Evolutionary conservation across 2,888 invertebrate genomes (phyloP).

Genomic region (Ptilodon capucinus): DNA sequence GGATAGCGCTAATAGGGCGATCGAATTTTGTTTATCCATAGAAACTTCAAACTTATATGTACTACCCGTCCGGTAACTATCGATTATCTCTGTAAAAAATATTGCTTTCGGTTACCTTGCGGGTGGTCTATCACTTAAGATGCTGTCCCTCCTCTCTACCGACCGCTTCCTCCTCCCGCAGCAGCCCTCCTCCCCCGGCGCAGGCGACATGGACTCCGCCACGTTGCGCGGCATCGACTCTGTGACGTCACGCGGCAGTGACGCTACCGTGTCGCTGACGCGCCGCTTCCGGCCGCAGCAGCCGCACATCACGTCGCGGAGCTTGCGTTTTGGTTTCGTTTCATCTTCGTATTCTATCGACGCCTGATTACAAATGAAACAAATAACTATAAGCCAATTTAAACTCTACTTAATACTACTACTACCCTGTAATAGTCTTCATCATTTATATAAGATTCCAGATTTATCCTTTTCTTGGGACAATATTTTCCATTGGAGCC

Average conservation of each 20-base stretch:
- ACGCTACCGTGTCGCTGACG: slow-evolving; percentile 50
- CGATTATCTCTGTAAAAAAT: no score
- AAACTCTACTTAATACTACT: slow-evolving; percentile 3
- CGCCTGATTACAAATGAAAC: slow-evolving; percentile 43
- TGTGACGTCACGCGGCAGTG: slow-evolving; percentile 34
- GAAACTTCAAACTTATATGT: no score
- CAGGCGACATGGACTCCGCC: slow-evolving; percentile 42
- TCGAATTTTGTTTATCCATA: no score
- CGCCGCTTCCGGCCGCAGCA: slow-evolving; percentile 57
- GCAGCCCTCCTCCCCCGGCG: slow-evolving; percentile 59
- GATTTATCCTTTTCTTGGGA: no score
- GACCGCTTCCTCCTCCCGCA: slow-evolving; percentile 69
- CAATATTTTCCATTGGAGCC: no score
- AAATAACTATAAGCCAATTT: not conserved
- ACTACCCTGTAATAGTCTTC: no score
- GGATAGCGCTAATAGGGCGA: no score
- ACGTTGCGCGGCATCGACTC: slow-evolving; percentile 32
- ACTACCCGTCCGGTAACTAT: no score
- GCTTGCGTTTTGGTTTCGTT: slow-evolving; percentile 69
- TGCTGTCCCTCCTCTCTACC: slow-evolving; percentile 80
- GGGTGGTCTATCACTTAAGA: slow-evolving; percentile 73
- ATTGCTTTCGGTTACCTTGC: no score
- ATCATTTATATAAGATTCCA: no score
- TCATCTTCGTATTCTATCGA: slow-evolving; percentile 73
- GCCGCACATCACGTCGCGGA: slow-evolving; percentile 71